Evolutionary conservation across 2,888 invertebrate genomes (phyloP), one percentile per base, ranked within the genome.

Genomic region (Diloba caeruleocephala): DNA sequence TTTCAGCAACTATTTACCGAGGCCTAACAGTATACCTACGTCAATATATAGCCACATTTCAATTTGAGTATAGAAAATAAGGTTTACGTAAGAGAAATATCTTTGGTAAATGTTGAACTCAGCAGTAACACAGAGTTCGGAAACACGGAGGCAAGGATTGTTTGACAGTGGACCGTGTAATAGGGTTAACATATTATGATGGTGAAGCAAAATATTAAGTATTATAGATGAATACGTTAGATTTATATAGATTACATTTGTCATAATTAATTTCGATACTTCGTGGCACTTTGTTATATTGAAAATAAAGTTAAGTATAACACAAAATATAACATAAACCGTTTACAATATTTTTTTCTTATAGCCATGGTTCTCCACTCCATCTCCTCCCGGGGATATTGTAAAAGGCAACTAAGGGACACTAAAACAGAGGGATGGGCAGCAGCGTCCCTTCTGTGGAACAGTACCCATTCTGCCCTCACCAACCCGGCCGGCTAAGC

Each of bases 1-100:
- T 74, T 78, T 76, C 81, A 76, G 74, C 74, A 77, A 78, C 67
- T 75, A 78, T 79, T 79, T 76, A 78, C 71, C 53, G 57, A 74
- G 67, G 50, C 68, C 71, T 72, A 63, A 68, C 68, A 65, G 58
- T 66, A 64, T 68, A 76, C 54, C 55, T 68, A 67, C 70, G 63
- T 72, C 74, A 74, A 75, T 76, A 78, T 70, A 71, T 69, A 58
- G 57, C 54, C 51, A 36, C 58, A 61, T 71, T 77, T 64, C 50
- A 70, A 65, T 73, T 76, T 76, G 59, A 58, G 41, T 52, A 48
- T 31, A 54, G 49, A 55, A 66, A 69, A 60, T 57, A 66, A 60
- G 58, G 59, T 60, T 64, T 60, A 34, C 48, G 57, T 57, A 51
- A 56, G 55, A 63, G 43, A 53, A 57, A 66, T 56, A 46, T 58